These are phyloP conservation scores for Apodemia duryi DNA, from an alignment of 2,888 invertebrate species.

Conservation along the genomic window DNA sequence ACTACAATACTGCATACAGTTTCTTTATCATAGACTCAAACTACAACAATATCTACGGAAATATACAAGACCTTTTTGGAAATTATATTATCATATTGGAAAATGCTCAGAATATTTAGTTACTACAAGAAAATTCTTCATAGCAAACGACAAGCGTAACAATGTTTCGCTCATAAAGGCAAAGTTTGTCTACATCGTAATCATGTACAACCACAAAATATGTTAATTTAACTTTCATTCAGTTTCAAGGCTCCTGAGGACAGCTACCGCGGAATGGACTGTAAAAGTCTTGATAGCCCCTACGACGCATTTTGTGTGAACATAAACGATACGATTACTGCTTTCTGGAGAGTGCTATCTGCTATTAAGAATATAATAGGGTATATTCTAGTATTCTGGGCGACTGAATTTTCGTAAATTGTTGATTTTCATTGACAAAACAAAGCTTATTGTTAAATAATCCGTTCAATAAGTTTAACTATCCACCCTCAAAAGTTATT, in stretches of 20 bases:
- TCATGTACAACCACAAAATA: background rate
- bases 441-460: background rate
- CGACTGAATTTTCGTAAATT: background rate
- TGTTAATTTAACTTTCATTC: conserved; percentile 10
- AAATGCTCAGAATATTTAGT: too few relatives aligned
- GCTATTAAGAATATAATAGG: background rate
- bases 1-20: too few relatives aligned
- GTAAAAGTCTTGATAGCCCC: conserved; percentile 12
- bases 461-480: background rate
- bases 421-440: background rate
- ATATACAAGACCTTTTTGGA: too few relatives aligned
- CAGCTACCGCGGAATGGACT: conserved; percentile 1
- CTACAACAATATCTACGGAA: too few relatives aligned
- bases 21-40: too few relatives aligned
- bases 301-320: background rate
- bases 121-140: too few relatives aligned
- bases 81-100: too few relatives aligned
- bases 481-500: background rate
- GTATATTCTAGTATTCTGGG: background rate
- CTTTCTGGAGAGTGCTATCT: conserved; percentile 7
- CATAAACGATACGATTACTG: conserved; percentile 10
- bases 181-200: background rate
- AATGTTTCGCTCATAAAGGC: background rate
- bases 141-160: too few relatives aligned
- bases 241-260: conserved; percentile 6